Evolutionary conservation across 2,888 invertebrate genomes (phyloP), one percentile per base, ranked within the genome.

Genomic region (Chloroclystis v-ata): DNA sequence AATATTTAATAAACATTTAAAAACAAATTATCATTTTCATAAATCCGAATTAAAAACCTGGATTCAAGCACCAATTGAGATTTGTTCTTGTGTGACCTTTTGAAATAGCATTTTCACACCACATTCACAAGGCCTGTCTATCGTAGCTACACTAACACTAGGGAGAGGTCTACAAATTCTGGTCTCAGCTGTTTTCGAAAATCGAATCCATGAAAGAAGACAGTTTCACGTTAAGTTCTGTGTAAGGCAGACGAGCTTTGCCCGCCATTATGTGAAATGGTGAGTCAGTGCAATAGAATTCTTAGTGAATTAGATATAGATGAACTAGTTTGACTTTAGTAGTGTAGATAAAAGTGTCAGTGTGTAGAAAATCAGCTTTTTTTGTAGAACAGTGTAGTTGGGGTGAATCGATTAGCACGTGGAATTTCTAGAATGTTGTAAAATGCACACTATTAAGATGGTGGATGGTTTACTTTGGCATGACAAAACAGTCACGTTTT

Each of bases 171-270:
- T 10, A 20, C 3, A 20, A 6, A 8, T 16, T 35, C n/a, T 35
- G 35, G 35, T 20, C 35, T 35, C 35, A 35, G 35, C 35, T 35
- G 35, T 20, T 35, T 26, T 35, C 35, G 8, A 35, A 24, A 35
- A 35, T 35, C 20, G 35, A 35, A 35, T 35, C 16, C 10, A 24
- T 11, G 35, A 24, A 35, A n/a, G 20, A n/a, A 33, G 35, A 20
- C 35, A 35, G 35, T 35, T 16, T 35, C n/a, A 35, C 35, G 16
- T 20, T 20, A 20, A 7, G 20, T n/a, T 35, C 20, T 8, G 35
- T 14, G 35, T 3, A 16, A 16, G n/a, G 35, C 11, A 35, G 35
- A 35, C 35, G 35, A 20, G 10, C 20, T 35, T 3, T 11, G 33
- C 10, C 11, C 16, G 10, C 10, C 16, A 24, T 20, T 20, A 35